phyloP scores from a whole-genome alignment of 2,888 invertebrate species.

The Chymomyza caudatula region DNA sequence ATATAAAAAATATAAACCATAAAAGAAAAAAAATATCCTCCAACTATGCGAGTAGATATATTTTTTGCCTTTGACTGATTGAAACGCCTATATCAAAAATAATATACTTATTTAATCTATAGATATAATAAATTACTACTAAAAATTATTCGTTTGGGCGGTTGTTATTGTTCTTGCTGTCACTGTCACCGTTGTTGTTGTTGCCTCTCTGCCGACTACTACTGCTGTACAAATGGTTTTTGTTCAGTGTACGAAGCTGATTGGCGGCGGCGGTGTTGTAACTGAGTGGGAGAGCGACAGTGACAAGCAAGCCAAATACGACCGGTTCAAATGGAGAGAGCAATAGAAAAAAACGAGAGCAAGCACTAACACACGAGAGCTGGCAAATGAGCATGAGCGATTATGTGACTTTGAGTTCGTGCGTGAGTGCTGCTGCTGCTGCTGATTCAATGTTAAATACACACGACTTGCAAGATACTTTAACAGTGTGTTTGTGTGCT shows the following conservation, averaged over 20 bases:
- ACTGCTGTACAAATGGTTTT: slow-evolving; percentile 60
- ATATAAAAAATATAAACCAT: slow-evolving; percentile 18
- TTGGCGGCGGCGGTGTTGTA: slow-evolving; percentile 8
- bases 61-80: background rate
- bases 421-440: slow-evolving; percentile 7
- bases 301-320: slow-evolving; percentile 20
- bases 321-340: slow-evolving; percentile 28
- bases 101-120: background rate
- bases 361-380: background rate
- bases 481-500: slow-evolving; percentile 73
- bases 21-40: slow-evolving; percentile 48
- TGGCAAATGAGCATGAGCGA: slow-evolving; percentile 13
- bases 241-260: slow-evolving; percentile 55
- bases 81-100: background rate
- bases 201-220: slow-evolving; percentile 68
- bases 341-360: slow-evolving; percentile 40
- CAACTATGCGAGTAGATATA: slow-evolving; percentile 14
- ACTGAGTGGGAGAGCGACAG: slow-evolving; percentile 29
- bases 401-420: slow-evolving; percentile 12
- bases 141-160: background rate
- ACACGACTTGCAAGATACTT: slow-evolving; percentile 50
- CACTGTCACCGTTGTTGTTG: slow-evolving; percentile 55
- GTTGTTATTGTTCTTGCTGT: slow-evolving; percentile 45
- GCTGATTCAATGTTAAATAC: slow-evolving; percentile 64
- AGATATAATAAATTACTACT: background rate